These are phyloP conservation scores for Halcyon chelicuti DNA, from an alignment of 2,797 vertebrate genomes.

Conservation along the genomic window DNA sequence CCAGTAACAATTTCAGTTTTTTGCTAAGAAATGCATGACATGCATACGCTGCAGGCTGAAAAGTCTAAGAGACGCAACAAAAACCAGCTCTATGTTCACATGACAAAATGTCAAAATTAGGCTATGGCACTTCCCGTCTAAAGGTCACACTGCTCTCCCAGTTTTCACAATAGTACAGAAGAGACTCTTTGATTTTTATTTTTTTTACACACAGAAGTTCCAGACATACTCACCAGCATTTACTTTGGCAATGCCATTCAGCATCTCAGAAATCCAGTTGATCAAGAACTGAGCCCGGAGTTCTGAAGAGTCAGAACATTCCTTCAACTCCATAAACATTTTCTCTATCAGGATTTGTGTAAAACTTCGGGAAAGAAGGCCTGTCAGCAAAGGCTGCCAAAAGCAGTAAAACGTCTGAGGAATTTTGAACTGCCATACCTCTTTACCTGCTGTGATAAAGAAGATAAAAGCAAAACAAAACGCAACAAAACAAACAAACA, in stretches of 20 bases:
- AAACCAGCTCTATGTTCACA: background rate
- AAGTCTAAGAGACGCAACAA: background rate
- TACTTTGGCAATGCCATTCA: slow-evolving; percentile 84
- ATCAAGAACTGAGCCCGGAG: slow-evolving; percentile 84
- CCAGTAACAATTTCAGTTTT: background rate
- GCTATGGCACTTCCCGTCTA: background rate
- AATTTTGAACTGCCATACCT: slow-evolving; percentile 70
- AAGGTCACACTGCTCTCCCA: background rate
- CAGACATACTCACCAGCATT: slow-evolving; percentile 77
- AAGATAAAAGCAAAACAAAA: background rate
- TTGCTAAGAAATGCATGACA: background rate
- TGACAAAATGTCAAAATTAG: background rate
- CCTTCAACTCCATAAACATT: slow-evolving; percentile 85
- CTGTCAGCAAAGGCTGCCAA: slow-evolving; percentile 91
- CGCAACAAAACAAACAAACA: no score
- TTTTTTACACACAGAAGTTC: background rate
- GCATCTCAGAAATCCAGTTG: slow-evolving; percentile 89
- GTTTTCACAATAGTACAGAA: background rate
- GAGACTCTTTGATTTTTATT: accelerated
- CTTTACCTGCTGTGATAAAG: slow-evolving; percentile 37
- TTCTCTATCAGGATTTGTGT: slow-evolving; percentile 88
- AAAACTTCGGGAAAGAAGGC: slow-evolving; percentile 84
- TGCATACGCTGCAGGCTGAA: background rate
- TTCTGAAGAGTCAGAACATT: slow-evolving; percentile 68
- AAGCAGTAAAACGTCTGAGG: slow-evolving; percentile 85